phyloP scores from a whole-genome alignment of 2,888 invertebrate genomes.

The Eledona agricola region DNA sequence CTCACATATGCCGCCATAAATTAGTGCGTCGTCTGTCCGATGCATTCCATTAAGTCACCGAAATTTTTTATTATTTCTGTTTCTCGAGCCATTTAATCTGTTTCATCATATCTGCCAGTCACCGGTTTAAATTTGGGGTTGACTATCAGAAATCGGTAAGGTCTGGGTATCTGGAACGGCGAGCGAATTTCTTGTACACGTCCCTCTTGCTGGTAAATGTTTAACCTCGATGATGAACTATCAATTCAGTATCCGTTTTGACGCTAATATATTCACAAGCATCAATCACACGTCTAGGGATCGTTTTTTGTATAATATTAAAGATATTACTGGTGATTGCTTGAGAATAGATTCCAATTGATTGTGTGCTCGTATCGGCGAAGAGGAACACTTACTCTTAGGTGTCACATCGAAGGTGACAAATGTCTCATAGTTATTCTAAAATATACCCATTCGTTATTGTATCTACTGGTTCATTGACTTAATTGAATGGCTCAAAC shows the following conservation, averaged over 20 bases:
- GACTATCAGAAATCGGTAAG: conserved; percentile 48
- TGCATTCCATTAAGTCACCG: conserved; percentile 24
- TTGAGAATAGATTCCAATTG: conserved; percentile 45
- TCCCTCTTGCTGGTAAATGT: conserved; percentile 49
- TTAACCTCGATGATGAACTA: conserved; percentile 54
- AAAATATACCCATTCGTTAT: conserved; percentile 40
- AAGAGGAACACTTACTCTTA: conserved; percentile 39
- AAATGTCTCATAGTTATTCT: conserved; percentile 47
- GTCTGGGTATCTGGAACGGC: conserved; percentile 35
- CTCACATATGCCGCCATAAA: conserved; percentile 34
- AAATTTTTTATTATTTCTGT: conserved; percentile 12
- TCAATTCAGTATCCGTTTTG: conserved; percentile 54
- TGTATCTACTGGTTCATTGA: conserved; percentile 40
- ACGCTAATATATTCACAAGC: conserved; percentile 55
- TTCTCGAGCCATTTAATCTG: conserved; percentile 5
- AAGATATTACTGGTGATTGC: conserved; percentile 49
- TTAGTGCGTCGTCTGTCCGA: conserved; percentile 15
- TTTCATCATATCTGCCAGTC: conserved; percentile 55
- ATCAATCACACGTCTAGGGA: conserved; percentile 53
- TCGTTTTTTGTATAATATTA: conserved; percentile 49
- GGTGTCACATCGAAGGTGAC: conserved; percentile 45
- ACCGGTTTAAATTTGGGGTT: conserved; percentile 60
- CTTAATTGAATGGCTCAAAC: conserved; percentile 36
- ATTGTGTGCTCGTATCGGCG: conserved; percentile 47
- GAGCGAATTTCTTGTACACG: conserved; percentile 45